Evolutionary conservation across 2,888 invertebrate species (phyloP).

Genomic region (Acrobasis repandana): DNA sequence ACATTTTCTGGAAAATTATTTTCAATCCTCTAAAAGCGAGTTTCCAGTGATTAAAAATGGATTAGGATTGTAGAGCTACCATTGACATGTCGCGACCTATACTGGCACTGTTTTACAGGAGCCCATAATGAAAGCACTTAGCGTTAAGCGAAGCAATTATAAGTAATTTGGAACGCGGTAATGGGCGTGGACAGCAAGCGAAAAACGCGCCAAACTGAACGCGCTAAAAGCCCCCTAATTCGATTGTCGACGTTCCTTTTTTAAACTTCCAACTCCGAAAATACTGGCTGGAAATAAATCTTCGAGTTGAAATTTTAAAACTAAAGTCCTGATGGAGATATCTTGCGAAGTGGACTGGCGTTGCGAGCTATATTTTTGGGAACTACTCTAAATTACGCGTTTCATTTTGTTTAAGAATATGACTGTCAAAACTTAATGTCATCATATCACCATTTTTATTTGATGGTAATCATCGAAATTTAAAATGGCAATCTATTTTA

Average conservation of each 20-base stretch:
- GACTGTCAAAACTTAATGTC: too few species aligned
- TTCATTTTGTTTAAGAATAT: neutral
- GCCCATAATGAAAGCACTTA: slow-evolving; percentile 80
- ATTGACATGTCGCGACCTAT: slow-evolving; percentile 58
- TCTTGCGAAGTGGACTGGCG: slow-evolving; percentile 4
- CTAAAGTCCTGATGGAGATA: slow-evolving; percentile 14
- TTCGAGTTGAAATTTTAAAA: slow-evolving; percentile 35
- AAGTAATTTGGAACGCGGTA: slow-evolving; percentile 79
- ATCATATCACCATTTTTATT: too few species aligned
- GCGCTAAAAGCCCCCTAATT: slow-evolving; percentile 81
- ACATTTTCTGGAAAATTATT: neutral
- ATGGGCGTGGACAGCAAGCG: slow-evolving; percentile 80
- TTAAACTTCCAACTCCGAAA: slow-evolving; percentile 58
- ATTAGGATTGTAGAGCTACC: slow-evolving; percentile 53
- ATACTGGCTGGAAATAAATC: slow-evolving; percentile 47
- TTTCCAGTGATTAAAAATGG: slow-evolving; percentile 43
- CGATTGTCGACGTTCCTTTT: slow-evolving; percentile 75
- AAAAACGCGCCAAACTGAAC: slow-evolving; percentile 79
- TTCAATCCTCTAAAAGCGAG: neutral
- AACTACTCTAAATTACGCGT: neutral
- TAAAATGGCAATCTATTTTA: too few species aligned
- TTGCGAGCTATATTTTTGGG: neutral
- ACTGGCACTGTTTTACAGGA: slow-evolving; percentile 64
- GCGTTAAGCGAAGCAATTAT: slow-evolving; percentile 82
- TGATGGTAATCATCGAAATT: too few species aligned